Evolutionary conservation across 2,113 vertebrate genomes (phyloP).

Genomic region (Kryptolebias marmoratus): DNA sequence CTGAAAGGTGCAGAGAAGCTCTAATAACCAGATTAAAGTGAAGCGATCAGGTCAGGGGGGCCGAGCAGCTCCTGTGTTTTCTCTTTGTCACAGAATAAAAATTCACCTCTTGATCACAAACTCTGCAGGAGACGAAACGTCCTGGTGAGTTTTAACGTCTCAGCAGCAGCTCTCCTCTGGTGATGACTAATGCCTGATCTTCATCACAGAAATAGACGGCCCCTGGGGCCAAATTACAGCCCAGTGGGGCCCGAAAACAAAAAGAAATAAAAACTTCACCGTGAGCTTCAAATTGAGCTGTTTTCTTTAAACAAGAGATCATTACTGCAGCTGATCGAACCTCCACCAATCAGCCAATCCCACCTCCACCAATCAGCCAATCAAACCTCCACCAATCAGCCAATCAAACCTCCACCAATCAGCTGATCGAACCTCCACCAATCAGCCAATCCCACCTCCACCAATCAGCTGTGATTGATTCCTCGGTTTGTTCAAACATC

Average conservation of each 20-base stretch:
- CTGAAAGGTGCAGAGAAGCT: neutral
- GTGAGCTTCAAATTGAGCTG: neutral
- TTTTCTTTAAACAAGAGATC: no score
- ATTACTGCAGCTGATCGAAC: no score
- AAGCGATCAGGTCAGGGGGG: no score
- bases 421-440: neutral
- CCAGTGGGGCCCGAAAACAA: neutral
- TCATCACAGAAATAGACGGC: constrained; percentile 29
- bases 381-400: neutral
- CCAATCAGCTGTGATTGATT: no score
- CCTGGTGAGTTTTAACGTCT: constrained; percentile 15
- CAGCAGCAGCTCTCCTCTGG: constrained; percentile 11
- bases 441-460: no score
- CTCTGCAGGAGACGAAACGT: neutral
- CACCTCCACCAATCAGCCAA: neutral
- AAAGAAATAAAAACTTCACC: constrained; percentile 31
- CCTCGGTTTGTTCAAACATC: neutral
- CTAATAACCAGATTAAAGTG: neutral
- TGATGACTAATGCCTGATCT: constrained; percentile 30
- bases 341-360: no score
- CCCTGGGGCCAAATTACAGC: constrained; percentile 34
- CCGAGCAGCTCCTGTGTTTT: neutral
- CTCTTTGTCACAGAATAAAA: neutral
- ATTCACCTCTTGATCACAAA: neutral
- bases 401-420: neutral